A percentile compares a stretch with the other conserved stretches of the same genome.
phyloP scores from a whole-genome alignment of 1,140 invertebrate species.

The Piezodorus guildinii region DNA sequence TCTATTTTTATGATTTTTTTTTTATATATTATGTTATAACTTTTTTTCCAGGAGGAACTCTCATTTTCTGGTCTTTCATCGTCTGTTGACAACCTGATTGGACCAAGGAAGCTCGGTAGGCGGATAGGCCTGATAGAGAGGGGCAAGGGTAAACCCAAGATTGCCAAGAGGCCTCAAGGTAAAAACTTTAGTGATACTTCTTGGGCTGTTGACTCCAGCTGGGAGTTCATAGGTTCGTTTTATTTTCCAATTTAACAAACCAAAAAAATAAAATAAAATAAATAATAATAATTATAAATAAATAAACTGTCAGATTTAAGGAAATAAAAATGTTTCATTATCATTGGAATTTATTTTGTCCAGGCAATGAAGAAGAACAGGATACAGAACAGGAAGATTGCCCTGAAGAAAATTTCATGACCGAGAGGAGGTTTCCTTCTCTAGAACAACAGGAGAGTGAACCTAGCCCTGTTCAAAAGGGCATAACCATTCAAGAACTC shows the following conservation, averaged over 20 bases:
- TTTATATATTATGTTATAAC: background rate
- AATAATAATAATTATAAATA: too few species aligned
- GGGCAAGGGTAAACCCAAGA: conserved; percentile 37
- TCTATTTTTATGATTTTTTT: conserved; percentile 17
- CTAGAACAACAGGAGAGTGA: conserved; percentile 33
- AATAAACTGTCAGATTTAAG: background rate
- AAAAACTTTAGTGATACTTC: conserved; percentile 43
- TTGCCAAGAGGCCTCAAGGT: conserved; percentile 31
- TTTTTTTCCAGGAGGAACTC: conserved; percentile 27
- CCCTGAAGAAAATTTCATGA: conserved; percentile 34
- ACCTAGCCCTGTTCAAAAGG: conserved; percentile 36
- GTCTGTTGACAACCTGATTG: conserved; percentile 52
- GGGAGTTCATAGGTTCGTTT: conserved; percentile 65
- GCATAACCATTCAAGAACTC: conserved; percentile 60
- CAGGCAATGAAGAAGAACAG: conserved; percentile 39
- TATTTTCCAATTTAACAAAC: background rate
- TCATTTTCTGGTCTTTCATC: conserved; percentile 40
- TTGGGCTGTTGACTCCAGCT: conserved; percentile 75
- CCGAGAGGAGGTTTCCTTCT: conserved; percentile 37
- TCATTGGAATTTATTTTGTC: conserved; percentile 9
- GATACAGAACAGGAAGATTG: conserved; percentile 41
- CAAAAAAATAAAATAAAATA: too few species aligned
- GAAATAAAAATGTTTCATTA: background rate
- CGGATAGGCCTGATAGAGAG: conserved; percentile 17
- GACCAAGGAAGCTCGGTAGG: conserved; percentile 25